Conservation (phyloP, 2,113 vertebrate species). For the Rhinopomastus cyanomelas region DNA sequence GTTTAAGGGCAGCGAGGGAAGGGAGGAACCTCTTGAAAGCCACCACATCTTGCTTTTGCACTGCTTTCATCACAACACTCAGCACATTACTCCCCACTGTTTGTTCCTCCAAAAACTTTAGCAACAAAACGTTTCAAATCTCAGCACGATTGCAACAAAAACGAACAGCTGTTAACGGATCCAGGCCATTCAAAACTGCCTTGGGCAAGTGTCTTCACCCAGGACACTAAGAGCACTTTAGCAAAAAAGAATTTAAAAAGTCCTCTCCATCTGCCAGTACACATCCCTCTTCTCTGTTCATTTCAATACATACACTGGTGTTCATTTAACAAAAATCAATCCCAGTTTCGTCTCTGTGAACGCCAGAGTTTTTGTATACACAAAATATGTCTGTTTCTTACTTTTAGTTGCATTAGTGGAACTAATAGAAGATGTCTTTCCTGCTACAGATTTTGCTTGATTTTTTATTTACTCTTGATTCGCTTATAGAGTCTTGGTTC, state of each 20-base stretch:
- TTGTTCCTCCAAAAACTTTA: background rate
- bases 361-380: background rate
- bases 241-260: background rate
- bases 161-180: background rate
- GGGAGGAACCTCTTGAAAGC: constrained; percentile 4
- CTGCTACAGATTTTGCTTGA: background rate
- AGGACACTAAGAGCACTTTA: background rate
- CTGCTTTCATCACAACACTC: background rate
- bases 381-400: background rate
- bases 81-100: background rate
- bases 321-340: background rate
- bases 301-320: background rate
- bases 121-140: background rate
- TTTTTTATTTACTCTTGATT: background rate
- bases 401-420: background rate
- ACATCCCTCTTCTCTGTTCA: background rate
- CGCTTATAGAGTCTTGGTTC: background rate
- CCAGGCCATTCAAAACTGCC: background rate
- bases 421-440: background rate
- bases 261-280: background rate
- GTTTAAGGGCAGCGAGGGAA: background rate
- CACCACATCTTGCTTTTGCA: background rate
- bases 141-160: background rate
- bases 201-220: background rate
- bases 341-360: background rate